A percentile compares a stretch with the other conserved stretches of the same genome.
These are phyloP conservation scores for Morinoia aosen DNA, from an alignment of 2,888 invertebrate genomes.

Conservation along the genomic window DNA sequence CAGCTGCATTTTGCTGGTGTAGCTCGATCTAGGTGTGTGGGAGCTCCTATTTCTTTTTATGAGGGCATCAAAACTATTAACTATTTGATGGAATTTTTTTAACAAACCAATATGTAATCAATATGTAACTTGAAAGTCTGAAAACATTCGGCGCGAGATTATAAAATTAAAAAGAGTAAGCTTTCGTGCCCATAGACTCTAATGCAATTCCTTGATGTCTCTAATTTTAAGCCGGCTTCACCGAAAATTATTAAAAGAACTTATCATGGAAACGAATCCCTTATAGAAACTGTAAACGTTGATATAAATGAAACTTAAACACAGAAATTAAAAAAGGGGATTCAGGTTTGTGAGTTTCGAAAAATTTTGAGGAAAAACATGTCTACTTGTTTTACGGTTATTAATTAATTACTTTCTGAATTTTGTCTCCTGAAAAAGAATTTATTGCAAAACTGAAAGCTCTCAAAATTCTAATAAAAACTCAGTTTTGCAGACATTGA, in stretches of 20 bases:
- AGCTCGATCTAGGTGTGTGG: neutral
- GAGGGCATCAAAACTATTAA: neutral
- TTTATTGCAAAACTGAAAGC: too few species aligned
- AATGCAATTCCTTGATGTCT: neutral
- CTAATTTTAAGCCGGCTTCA: neutral
- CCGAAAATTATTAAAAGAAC: neutral
- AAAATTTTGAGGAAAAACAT: too few species aligned
- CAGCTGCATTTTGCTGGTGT: neutral
- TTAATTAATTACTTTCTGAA: too few species aligned
- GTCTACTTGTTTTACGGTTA: too few species aligned
- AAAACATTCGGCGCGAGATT: neutral
- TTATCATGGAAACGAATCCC: neutral
- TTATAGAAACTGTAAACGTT: neutral
- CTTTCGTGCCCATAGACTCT: neutral
- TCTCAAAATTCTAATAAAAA: too few species aligned
- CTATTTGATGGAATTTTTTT: too few species aligned
- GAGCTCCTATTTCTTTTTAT: neutral
- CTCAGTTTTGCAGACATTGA: too few species aligned
- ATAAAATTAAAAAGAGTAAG: neutral
- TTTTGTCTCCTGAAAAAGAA: too few species aligned
- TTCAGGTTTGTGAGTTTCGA: too few species aligned
- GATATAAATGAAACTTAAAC: neutral
- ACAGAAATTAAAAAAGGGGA: too few species aligned
- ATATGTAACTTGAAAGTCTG: neutral
- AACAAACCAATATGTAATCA: too few species aligned